These are phyloP conservation scores for Sisyra nigra DNA, from an alignment of 2,888 invertebrate species.

Conservation along the genomic window DNA sequence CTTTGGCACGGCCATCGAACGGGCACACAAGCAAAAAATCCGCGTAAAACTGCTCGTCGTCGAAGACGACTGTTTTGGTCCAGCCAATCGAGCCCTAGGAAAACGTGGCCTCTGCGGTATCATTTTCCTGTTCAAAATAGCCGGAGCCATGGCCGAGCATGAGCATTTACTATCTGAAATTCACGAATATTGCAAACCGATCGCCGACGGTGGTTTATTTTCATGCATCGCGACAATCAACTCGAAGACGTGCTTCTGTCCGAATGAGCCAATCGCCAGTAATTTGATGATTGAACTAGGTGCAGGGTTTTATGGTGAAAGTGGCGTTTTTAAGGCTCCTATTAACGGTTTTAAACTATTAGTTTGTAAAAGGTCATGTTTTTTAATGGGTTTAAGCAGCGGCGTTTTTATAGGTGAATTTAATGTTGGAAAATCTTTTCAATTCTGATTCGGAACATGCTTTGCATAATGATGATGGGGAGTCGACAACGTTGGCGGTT, in stretches of 20 bases:
- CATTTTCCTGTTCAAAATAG: slow-evolving; percentile 41
- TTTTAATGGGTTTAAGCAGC: no score
- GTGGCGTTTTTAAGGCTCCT: neutral
- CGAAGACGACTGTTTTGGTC: slow-evolving; percentile 48
- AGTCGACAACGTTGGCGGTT: neutral
- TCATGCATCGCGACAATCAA: slow-evolving; percentile 12
- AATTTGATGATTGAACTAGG: slow-evolving; percentile 36
- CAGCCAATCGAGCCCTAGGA: slow-evolving; percentile 13
- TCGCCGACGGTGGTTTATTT: slow-evolving; percentile 27
- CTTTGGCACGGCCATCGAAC: slow-evolving; percentile 67
- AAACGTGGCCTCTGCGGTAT: slow-evolving; percentile 35
- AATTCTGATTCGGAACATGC: neutral
- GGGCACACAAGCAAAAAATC: slow-evolving; percentile 43
- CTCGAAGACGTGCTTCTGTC: slow-evolving; percentile 14
- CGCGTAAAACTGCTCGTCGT: slow-evolving; percentile 38
- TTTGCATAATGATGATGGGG: neutral
- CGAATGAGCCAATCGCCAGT: slow-evolving; percentile 23
- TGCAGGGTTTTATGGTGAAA: slow-evolving; percentile 37
- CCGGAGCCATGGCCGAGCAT: slow-evolving; percentile 55
- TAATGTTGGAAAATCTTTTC: neutral
- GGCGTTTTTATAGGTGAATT: neutral
- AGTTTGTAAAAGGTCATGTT: no score
- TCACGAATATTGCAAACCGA: slow-evolving; percentile 27
- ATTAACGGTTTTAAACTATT: neutral
- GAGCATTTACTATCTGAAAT: slow-evolving; percentile 41